Conservation (phyloP, 2,888 invertebrate species). For the Drosophila ustulata region DNA sequence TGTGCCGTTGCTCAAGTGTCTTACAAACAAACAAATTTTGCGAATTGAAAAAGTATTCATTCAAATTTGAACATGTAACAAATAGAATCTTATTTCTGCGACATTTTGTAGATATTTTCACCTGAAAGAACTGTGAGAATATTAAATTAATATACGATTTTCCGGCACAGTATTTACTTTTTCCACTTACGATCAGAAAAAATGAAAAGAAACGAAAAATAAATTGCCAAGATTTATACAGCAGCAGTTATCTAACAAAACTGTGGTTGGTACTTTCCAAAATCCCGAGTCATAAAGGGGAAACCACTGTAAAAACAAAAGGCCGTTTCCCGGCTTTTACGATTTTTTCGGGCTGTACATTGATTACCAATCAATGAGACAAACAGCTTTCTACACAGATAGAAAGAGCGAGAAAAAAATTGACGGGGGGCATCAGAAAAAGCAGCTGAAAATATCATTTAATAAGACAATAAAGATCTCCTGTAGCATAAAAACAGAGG, state of each 20-base stretch:
- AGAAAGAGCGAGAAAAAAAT: not conserved
- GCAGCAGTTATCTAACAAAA: constrained; percentile 1
- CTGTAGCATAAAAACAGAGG: not conserved
- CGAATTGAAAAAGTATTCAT: not conserved
- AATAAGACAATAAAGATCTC: constrained; percentile 3
- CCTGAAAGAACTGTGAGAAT: not conserved
- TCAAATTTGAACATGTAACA: not conserved
- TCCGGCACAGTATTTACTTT: too few relatives aligned
- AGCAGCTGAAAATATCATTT: constrained; percentile 16
- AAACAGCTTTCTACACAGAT: constrained; percentile 14
- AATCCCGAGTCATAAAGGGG: constrained; percentile 10
- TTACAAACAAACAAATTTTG: constrained; percentile 3
- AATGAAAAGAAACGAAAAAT: not conserved
- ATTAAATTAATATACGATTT: too few relatives aligned
- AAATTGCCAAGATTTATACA: not conserved
- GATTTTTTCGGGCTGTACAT: not conserved
- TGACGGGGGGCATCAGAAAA: not conserved
- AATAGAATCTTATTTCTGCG: not conserved
- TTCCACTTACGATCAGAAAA: not conserved
- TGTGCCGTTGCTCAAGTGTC: constrained; percentile 2
- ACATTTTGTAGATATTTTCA: not conserved
- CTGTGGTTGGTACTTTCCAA: constrained; percentile 19
- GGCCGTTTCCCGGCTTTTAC: not conserved
- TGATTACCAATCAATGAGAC: constrained; percentile 10
- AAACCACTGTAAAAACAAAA: constrained; percentile 12